Evolutionary conservation across 2,888 invertebrate species (phyloP), one percentile per base, ranked within the genome.

Genomic region (Leptinotarsa peninsularis): DNA sequence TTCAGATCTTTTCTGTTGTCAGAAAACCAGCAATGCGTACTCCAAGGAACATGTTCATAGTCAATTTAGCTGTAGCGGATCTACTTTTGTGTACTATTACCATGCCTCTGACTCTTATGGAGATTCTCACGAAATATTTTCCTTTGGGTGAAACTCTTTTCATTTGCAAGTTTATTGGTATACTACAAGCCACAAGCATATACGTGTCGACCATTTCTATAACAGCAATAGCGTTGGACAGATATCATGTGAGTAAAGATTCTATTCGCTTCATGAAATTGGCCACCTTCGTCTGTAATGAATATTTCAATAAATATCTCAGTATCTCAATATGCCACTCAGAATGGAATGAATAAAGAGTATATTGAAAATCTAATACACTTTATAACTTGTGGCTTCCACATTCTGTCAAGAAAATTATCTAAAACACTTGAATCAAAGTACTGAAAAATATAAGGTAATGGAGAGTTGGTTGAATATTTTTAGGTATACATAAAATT

Each of bases 161-260:
- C 80, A 89, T 94, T 72, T 98, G 98, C 88, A 97, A 97, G 88
- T 92, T 96, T 80, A 94, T 96, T 80, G 95, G 95, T 0, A 94
- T 94, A 77, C 91, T 96, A 67, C 96, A 97, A 86, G 97, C 96
- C 0, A 94, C 95, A 78, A 97, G 96, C 84, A 95, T 97, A 82
- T 98, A 96, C 87, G 96, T 98, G 0, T 97, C 97, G 0, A 97
- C 97, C 1, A 95, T 98, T 85, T 95, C 96, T 80, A 98, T 98
- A 82, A 96, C 97, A 4, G 97, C 97, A 13, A 98, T 98, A 81
- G 94, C 95, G 43, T 89, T 95, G 86, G 95, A 95, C 85, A 90
- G 95, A 89, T 95, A 95, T 88, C 94, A 95, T 91, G 93, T 93
- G 86, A 87, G 84, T 63, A n/a, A 7, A 43, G 17, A 33, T 63